A percentile compares a stretch with the other conserved stretches of the same genome.
These are phyloP conservation scores for Brachypteracias leptosomus DNA, from an alignment of 2,113 vertebrate species.

Conservation along the genomic window DNA sequence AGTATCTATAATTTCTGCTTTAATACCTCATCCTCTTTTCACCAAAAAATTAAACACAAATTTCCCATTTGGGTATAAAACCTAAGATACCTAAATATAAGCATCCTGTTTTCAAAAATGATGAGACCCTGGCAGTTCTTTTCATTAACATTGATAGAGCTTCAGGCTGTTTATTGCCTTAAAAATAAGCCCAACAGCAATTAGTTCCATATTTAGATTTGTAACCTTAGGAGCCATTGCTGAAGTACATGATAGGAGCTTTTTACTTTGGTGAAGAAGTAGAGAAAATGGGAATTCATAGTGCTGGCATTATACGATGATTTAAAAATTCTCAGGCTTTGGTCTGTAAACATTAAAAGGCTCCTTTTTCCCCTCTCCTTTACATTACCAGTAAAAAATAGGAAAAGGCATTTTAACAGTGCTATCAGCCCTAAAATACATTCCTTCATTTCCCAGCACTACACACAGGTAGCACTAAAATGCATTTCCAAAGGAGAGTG, in stretches of 20 bases:
- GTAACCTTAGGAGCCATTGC: background rate
- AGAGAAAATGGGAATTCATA: background rate
- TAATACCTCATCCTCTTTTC: background rate
- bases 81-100: background rate
- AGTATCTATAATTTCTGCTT: background rate
- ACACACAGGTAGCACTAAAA: background rate
- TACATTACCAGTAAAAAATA: background rate
- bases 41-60: background rate
- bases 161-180: background rate
- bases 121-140: background rate
- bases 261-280: background rate
- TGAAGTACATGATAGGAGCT: background rate
- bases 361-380: background rate
- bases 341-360: background rate
- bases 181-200: background rate
- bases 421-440: background rate
- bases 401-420: background rate
- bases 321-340: background rate
- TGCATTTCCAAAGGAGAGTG: background rate
- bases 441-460: background rate
- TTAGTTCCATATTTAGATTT: background rate
- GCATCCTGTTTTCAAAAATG: background rate
- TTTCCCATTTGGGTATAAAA: background rate
- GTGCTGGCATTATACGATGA: background rate
- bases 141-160: background rate